A percentile compares a stretch with the other conserved stretches of the same genome.
These are phyloP conservation scores for Ceratotherium simum DNA, from an alignment of 2,113 vertebrate genomes.

Conservation along the genomic window DNA sequence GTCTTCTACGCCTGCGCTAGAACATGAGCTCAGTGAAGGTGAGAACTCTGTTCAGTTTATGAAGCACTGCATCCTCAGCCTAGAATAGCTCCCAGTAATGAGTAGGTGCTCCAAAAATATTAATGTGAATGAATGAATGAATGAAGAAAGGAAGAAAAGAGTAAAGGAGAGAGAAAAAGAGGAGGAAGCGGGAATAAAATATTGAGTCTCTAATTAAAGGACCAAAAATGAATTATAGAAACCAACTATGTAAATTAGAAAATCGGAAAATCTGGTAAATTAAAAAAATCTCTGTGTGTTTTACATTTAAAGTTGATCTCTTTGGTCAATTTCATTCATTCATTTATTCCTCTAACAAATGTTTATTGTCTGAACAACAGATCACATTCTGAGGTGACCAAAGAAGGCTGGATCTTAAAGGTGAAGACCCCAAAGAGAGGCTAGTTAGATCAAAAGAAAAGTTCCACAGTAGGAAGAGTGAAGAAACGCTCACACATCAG, in stretches of 20 bases:
- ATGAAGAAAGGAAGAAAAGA: neutral
- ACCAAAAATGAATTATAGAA: neutral
- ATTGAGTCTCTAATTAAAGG: neutral
- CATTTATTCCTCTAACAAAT: neutral
- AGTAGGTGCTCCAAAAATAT: neutral
- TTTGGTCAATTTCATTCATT: neutral
- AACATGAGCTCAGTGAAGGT: neutral
- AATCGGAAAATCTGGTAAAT: neutral
- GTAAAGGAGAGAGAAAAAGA: neutral
- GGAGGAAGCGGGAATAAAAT: neutral
- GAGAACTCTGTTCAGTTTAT: neutral
- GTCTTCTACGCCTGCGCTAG: neutral
- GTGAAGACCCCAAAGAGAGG: neutral
- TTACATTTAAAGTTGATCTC: neutral
- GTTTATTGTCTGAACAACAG: neutral
- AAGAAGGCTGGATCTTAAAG: neutral
- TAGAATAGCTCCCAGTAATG: neutral
- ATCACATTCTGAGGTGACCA: neutral
- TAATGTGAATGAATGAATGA: neutral
- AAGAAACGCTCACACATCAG: no score
- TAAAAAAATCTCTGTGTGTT: neutral
- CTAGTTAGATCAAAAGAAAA: neutral
- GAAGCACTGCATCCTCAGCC: neutral
- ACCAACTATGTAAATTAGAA: neutral
- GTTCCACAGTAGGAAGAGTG: fast-evolving